Evolutionary conservation across 1,140 invertebrate genomes (phyloP), one percentile per base, ranked within the genome.

Genomic region (Berghia stephanieae): DNA sequence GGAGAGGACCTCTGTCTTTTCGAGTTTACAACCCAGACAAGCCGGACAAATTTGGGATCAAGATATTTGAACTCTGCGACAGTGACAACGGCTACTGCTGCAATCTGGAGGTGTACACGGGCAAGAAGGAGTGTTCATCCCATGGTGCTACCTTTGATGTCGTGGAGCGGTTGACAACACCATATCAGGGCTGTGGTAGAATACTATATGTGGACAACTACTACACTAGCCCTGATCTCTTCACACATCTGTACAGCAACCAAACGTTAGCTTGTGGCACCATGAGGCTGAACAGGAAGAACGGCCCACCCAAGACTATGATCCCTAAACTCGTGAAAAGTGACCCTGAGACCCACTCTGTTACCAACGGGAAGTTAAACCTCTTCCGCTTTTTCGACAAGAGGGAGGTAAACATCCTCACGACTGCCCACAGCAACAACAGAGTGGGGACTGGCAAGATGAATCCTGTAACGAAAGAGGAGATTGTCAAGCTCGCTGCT

Each of bases 11-110:
- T 10, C 27, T 68, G 31, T 42, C 67, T 18, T 49, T 80, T n/a
- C 77, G 77, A 27, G 79, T 81, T 49, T 80, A 81, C 66, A 60
- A 78, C 10, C 46, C 34, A 2, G 63, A 80, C 21, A 81, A 81
- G 38, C 80, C 80, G 57, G 66, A 72, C 2, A 80, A 80, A 52
- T 79, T 80, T 74, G 78, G 80, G 10, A 55, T 80, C 6, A 81
- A 81, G 27, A 46, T 24, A 5, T 74, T 57, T 36, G 13, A 49
- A 38, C 49, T 77, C 13, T 72, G 67, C 42, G 75, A 77, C 68
- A 71, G 67, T 36, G 6, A 70, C 18, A 46, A 52, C 31, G 66
- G 67, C 10, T 77, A 77, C 68, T 74, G 72, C 16, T 3, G 27
- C 18, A 78, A 78, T 43, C 68, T 40, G 4, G 67, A 77, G 57